A percentile compares a stretch with the other conserved stretches of the same genome.
phyloP scores from a whole-genome alignment of 2,888 invertebrate genomes.

The Anoplius nigerrimus region DNA sequence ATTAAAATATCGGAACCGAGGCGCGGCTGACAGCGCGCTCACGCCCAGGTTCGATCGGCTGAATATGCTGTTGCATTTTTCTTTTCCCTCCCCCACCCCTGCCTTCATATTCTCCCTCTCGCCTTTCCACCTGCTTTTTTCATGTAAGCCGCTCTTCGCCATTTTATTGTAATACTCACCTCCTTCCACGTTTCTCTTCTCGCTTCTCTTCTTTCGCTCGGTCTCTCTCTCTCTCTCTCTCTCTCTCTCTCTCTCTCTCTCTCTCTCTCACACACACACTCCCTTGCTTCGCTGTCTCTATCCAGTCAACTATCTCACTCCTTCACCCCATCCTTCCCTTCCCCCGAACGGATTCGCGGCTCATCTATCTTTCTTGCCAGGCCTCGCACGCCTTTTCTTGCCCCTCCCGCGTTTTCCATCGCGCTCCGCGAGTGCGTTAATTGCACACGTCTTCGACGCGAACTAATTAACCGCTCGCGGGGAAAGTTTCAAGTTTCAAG shows the following conservation, averaged over 20 bases:
- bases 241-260: not conserved
- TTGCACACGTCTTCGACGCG: no score
- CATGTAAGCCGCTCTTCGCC: not conserved
- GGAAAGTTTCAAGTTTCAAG: not conserved
- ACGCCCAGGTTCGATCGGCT: conserved; percentile 66
- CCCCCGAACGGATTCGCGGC: not conserved
- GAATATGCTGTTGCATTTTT: conserved; percentile 57
- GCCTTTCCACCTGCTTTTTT: no score
- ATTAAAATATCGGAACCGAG: conserved; percentile 70
- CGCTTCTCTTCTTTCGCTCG: not conserved
- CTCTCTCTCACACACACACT: no score
- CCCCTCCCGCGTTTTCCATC: conserved; percentile 17
- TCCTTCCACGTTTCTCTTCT: not conserved
- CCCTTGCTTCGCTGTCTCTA: not conserved
- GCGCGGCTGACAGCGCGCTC: conserved; percentile 66
- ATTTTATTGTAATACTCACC: conserved; percentile 24
- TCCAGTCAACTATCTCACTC: conserved; percentile 32
- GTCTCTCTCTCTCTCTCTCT: conserved; percentile 23
- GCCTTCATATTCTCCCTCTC: conserved; percentile 8
- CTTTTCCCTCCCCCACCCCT: conserved; percentile 41
- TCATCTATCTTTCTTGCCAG: not conserved
- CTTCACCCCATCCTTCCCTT: conserved; percentile 2
- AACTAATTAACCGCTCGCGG: not conserved
- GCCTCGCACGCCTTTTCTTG: not conserved
- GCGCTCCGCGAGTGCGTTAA: not conserved